Evolutionary conservation across 1,140 invertebrate species (phyloP).

Genomic region (Drosophila pallidifrons): DNA sequence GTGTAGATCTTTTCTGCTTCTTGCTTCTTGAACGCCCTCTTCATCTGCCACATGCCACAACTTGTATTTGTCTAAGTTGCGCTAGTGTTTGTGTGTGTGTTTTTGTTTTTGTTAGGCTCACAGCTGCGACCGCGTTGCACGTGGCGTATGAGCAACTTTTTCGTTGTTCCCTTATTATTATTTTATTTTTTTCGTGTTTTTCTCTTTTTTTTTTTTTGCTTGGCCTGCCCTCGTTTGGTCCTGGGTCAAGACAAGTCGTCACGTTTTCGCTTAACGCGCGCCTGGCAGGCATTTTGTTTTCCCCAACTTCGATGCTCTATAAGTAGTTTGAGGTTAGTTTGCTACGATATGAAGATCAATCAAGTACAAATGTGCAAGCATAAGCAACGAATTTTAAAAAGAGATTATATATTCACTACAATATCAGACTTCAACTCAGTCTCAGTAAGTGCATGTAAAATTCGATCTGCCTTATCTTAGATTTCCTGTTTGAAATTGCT

Average conservation of each 20-base stretch:
- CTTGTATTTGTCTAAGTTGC: constrained; percentile 43
- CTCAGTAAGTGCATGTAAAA: constrained; percentile 13
- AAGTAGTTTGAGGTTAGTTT: not conserved
- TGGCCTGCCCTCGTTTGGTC: constrained; percentile 22
- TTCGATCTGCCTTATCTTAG: constrained; percentile 2
- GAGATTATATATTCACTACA: too few relatives aligned
- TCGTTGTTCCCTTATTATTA: constrained; percentile 46
- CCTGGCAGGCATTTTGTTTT: constrained; percentile 61
- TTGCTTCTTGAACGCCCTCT: constrained; percentile 9
- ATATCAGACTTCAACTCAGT: not conserved
- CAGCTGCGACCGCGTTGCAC: constrained; percentile 74
- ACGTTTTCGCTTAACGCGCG: constrained; percentile 73
- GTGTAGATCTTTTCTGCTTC: constrained; percentile 2
- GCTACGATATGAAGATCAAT: too few relatives aligned
- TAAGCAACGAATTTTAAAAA: too few relatives aligned
- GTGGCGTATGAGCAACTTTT: constrained; percentile 79
- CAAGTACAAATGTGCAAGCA: too few relatives aligned
- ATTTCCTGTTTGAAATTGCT: constrained; percentile 25
- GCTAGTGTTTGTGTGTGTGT: constrained; percentile 29
- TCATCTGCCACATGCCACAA: not conserved
- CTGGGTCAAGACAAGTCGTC: constrained; percentile 71
- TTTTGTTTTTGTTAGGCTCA: constrained; percentile 57
- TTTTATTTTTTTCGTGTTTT: constrained; percentile 26
- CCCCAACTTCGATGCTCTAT: constrained; percentile 7
- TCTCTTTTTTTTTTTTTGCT: constrained; percentile 9